These are phyloP conservation scores for Limnodromus scolopaceus DNA, from an alignment of 2,797 vertebrate species.

Conservation along the genomic window DNA sequence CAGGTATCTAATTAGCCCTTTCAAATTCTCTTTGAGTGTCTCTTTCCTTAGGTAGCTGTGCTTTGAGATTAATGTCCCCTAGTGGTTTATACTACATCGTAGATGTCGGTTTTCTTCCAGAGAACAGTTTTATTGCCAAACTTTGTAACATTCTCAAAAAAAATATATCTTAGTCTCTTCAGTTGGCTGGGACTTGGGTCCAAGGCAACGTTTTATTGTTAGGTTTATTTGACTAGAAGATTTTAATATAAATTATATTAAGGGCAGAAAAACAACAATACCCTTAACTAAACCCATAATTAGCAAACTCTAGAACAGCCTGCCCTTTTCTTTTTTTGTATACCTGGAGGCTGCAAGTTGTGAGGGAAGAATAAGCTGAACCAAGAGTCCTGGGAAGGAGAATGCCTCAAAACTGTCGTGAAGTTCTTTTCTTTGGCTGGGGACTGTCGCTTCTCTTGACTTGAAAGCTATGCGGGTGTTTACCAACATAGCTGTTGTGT, in stretches of 20 bases:
- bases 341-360: background rate
- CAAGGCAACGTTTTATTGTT: background rate
- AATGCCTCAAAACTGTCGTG: background rate
- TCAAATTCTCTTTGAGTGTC: background rate
- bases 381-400: background rate
- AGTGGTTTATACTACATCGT: background rate
- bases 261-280: background rate
- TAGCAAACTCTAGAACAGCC: background rate
- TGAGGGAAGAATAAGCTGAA: background rate
- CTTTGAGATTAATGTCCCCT: background rate
- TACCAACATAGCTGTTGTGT: background rate
- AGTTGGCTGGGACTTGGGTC: background rate
- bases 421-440: background rate
- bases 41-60: background rate
- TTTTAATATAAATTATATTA: background rate
- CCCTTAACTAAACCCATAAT: background rate
- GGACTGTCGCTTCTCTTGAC: background rate
- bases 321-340: background rate
- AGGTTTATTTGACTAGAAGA: background rate
- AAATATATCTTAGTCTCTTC: background rate
- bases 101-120: background rate
- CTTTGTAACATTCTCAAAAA: background rate
- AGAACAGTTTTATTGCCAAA: background rate
- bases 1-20: fast-evolving
- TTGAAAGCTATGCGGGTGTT: background rate